Evolutionary conservation across 2,888 invertebrate genomes (phyloP).

Genomic region (Pachydiplax longipennis): DNA sequence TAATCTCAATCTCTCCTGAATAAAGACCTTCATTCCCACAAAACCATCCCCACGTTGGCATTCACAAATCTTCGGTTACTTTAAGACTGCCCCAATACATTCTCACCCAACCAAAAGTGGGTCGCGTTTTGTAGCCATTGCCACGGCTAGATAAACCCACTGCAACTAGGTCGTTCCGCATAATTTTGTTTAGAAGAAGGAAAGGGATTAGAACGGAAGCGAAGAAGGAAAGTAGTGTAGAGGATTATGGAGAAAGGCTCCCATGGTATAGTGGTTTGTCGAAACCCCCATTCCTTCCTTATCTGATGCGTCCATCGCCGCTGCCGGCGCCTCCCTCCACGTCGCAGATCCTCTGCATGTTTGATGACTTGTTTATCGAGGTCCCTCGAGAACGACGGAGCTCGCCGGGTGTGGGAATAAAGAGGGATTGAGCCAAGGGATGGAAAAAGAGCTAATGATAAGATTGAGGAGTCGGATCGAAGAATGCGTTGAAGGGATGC

Average conservation of each 20-base stretch:
- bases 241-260: neutral
- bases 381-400: neutral
- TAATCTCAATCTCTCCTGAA: too few species aligned
- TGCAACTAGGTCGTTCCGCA: neutral
- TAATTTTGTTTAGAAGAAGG: neutral
- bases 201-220: neutral
- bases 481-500: too few species aligned
- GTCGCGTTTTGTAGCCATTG: neutral
- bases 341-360: conserved; percentile 2
- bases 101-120: neutral
- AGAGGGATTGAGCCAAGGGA: neutral
- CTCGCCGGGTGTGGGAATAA: neutral
- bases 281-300: neutral
- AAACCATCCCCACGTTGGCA: neutral
- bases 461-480: neutral
- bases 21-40: neutral
- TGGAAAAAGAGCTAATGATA: neutral
- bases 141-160: neutral
- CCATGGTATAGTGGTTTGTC: neutral
- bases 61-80: neutral
- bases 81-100: neutral
- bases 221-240: neutral
- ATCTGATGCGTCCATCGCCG: conserved; percentile 28
- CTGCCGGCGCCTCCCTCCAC: neutral
- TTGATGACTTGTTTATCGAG: conserved; percentile 39